Evolutionary conservation across 1,140 invertebrate species (phyloP), one percentile per base, ranked within the genome.

Genomic region (Zaprionus nigranus): DNA sequence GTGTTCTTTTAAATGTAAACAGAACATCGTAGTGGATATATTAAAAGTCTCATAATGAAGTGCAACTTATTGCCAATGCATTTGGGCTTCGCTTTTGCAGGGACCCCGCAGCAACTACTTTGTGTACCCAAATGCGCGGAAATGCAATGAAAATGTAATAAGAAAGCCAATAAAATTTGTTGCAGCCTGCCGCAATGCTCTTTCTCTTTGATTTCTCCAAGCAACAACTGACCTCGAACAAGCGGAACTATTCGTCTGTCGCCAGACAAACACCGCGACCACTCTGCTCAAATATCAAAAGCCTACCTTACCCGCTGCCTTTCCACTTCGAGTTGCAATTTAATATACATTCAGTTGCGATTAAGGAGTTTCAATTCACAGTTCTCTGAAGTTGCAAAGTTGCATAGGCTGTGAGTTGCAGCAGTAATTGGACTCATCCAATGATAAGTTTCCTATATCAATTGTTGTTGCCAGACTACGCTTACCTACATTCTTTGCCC

Each of bases 41-140:
- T 86, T 80, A 80, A 86, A 87, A 86, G 75, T 73, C 69, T 73
- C 80, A 66, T 86, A 80, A 86, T 80, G 77, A 84, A 86, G 83
- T 87, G 80, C 72, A 80, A 78, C 83, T 87, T 87, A 86, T 78
- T 86, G 82, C 79, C 67, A 73, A 61, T 77, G 76, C 68, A 78
- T 61, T 82, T 49, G 34, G 34, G 43, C 20, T 17, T 43, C 20
- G 38, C 17, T 59, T n/a, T 26, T 46, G 20, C 53, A 2, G 34
- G n/a, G 30, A 30, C 58, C 53, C 38, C 13, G n/a, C 22, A 62
- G 28, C 56, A 58, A 5, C 53, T 36, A 20, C 68, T 77, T 74
- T 53, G 57, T 77, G 67, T 70, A 63, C 75, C 54, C 79, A 79
- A 79, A 74, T 69, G 40, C 60, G 60, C 72, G 64, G 63, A 81